phyloP scores from a whole-genome alignment of 2,113 vertebrate genomes.

The Scalopus aquaticus region DNA sequence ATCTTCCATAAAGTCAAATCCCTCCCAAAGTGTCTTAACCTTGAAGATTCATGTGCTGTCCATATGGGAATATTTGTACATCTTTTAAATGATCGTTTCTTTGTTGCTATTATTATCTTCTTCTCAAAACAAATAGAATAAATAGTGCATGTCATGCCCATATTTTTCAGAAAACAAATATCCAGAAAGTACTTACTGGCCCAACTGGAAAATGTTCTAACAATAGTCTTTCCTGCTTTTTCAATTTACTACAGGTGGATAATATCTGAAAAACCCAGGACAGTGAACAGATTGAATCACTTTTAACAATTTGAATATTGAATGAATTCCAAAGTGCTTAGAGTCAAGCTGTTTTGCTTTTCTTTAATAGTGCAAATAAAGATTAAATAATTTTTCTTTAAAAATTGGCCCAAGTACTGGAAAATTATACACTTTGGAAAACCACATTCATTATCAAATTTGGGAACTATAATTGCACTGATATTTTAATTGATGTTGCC shows the following conservation, averaged over 20 bases:
- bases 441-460: constrained; percentile 52
- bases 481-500: constrained; percentile 1
- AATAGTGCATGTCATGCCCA: neutral
- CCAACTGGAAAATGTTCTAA: constrained; percentile 62
- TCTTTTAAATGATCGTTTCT: constrained; percentile 52
- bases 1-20: constrained; percentile 52
- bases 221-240: constrained; percentile 35
- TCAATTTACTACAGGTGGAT: constrained; percentile 63
- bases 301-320: constrained; percentile 65
- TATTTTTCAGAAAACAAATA: constrained; percentile 50
- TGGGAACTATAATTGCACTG: neutral
- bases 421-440: constrained; percentile 52
- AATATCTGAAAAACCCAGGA: constrained; percentile 51
- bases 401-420: constrained; percentile 29
- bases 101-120: constrained; percentile 53
- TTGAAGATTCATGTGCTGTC: constrained; percentile 37
- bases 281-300: constrained; percentile 67
- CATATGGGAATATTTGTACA: constrained; percentile 11
- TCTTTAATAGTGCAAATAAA: constrained; percentile 47
- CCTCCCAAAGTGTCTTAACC: constrained; percentile 12
- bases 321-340: constrained; percentile 63
- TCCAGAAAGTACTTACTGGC: constrained; percentile 48
- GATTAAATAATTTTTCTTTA: constrained; percentile 62
- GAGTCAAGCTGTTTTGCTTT: constrained; percentile 50
- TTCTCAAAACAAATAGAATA: constrained; percentile 59